Percentiles rank a stretch among this genome's conserved stretches.
phyloP scores from a whole-genome alignment of 2,113 vertebrate species.

The Caretta caretta region DNA sequence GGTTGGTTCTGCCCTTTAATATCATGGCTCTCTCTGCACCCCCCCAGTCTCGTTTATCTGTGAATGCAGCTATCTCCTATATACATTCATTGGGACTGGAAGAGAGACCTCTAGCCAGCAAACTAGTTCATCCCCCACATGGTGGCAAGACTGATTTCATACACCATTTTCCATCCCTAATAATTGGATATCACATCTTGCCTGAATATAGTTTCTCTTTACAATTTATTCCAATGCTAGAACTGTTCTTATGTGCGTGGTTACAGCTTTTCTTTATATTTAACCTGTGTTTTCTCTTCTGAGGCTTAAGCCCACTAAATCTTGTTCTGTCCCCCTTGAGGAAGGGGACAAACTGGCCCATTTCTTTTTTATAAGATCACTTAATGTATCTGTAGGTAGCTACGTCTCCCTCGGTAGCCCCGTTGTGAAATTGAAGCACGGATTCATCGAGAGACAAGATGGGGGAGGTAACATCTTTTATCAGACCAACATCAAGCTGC shows the following conservation, averaged over 20 bases:
- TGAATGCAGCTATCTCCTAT: neutral
- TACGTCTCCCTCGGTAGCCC: rapidly evolving
- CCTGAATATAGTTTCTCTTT: constrained; percentile 22
- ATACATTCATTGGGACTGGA: constrained; percentile 3
- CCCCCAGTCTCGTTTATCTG: constrained; percentile 16
- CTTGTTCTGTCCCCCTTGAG: neutral
- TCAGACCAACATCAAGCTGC: neutral
- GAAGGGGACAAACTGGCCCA: neutral
- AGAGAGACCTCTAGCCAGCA: neutral
- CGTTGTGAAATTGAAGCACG: neutral
- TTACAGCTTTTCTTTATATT: neutral
- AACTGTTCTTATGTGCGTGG: neutral
- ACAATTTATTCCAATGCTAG: neutral
- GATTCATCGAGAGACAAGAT: neutral
- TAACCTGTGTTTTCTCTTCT: neutral
- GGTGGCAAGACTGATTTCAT: neutral
- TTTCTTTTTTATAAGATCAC: neutral
- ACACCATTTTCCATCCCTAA: neutral
- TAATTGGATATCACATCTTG: neutral
- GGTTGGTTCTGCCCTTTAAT: constrained; percentile 47
- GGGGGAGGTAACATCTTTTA: neutral
- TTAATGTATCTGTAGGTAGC: neutral
- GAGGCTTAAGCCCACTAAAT: neutral
- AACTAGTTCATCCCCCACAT: neutral
- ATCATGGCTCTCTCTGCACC: neutral